Evolutionary conservation across 1,140 invertebrate species (phyloP).

Genomic region (Drosophila ambigua): DNA sequence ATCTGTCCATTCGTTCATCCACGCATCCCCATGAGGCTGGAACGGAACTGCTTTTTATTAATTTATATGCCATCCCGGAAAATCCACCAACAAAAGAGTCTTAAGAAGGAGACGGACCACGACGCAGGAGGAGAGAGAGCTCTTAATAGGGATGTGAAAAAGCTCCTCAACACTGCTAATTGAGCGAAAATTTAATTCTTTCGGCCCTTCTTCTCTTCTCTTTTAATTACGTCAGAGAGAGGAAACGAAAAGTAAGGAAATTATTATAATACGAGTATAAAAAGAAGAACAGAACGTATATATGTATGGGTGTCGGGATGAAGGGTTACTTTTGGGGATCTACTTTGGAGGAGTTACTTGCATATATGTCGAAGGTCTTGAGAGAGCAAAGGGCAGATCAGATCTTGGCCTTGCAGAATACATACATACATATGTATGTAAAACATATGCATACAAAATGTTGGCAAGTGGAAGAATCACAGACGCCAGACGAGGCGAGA

Average conservation of each 20-base stretch:
- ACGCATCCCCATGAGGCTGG: too few relatives aligned
- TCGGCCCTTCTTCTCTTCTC: constrained; percentile 24
- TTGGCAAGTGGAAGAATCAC: constrained; percentile 62
- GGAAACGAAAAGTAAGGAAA: constrained; percentile 13
- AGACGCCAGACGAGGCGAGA: constrained; percentile 1
- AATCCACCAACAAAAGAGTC: constrained; percentile 46
- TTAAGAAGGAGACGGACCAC: constrained; percentile 18
- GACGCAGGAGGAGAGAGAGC: constrained; percentile 2
- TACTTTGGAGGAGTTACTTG: constrained; percentile 3
- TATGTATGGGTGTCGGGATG: too few relatives aligned
- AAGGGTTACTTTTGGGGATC: too few relatives aligned
- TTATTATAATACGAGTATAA: constrained; percentile 4
- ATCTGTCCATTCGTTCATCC: constrained; percentile 2
- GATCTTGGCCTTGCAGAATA: not conserved
- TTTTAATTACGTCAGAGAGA: constrained; percentile 38
- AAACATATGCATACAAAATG: not conserved
- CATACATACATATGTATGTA: too few relatives aligned
- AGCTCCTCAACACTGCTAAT: constrained; percentile 71
- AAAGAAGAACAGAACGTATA: too few relatives aligned
- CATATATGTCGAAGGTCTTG: too few relatives aligned
- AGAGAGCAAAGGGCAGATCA: too few relatives aligned
- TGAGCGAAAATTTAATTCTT: constrained; percentile 66
- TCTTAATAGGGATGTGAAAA: constrained; percentile 80
- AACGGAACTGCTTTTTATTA: constrained; percentile 50
- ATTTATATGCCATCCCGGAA: constrained; percentile 59